Evolutionary conservation across 2,797 vertebrate species (phyloP).

Genomic region (Tokudaia muenninki): DNA sequence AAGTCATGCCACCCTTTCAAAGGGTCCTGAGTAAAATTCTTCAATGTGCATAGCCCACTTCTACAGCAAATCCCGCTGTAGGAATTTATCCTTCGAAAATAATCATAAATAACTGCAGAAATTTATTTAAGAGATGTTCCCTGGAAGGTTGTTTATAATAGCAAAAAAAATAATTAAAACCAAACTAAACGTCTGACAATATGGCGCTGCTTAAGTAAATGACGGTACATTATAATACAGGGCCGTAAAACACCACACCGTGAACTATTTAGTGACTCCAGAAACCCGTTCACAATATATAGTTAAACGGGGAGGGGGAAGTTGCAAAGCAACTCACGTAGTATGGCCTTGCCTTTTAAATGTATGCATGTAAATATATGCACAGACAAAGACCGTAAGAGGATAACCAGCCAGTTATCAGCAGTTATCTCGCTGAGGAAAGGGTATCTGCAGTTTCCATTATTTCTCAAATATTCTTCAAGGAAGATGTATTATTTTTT

Average conservation of each 20-base stretch:
- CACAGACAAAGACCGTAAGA: slow-evolving; percentile 71
- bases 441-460: slow-evolving; percentile 68
- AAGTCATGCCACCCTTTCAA: not conserved
- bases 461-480: slow-evolving; percentile 68
- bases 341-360: not conserved
- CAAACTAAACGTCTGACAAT: slow-evolving; percentile 79
- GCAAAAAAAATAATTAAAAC: slow-evolving; percentile 78
- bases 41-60: not conserved
- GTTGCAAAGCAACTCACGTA: not conserved
- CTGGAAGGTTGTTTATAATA: slow-evolving; percentile 81
- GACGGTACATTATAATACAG: slow-evolving; percentile 19
- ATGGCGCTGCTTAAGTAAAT: slow-evolving; percentile 73
- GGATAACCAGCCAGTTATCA: slow-evolving; percentile 71
- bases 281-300: slow-evolving; percentile 48
- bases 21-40: slow-evolving; percentile 38
- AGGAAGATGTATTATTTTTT: slow-evolving; percentile 75
- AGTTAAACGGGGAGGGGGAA: not conserved
- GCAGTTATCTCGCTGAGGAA: slow-evolving; percentile 68
- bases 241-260: slow-evolving; percentile 45
- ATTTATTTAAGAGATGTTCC: slow-evolving; percentile 80
- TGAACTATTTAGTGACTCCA: slow-evolving; percentile 61
- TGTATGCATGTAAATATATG: slow-evolving; percentile 76
- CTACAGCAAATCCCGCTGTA: slow-evolving; percentile 14
- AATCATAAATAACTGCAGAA: slow-evolving; percentile 73
- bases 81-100: slow-evolving; percentile 68